Evolutionary conservation across 2,113 vertebrate genomes (phyloP).

Genomic region (Vombatus ursinus): DNA sequence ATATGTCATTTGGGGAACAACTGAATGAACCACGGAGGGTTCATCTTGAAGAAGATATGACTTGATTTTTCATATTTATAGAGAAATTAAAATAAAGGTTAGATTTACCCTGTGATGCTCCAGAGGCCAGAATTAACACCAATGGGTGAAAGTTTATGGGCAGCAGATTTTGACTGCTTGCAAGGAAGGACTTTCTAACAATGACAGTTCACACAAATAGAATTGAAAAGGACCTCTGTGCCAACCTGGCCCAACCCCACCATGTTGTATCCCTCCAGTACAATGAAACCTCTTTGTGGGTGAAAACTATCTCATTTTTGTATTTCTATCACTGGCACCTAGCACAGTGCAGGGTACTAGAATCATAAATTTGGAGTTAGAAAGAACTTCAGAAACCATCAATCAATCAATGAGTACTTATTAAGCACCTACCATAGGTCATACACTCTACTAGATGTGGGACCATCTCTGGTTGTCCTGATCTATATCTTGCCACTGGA

Average conservation of each 20-base stretch:
- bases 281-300: background rate
- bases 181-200: background rate
- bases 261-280: too few relatives aligned
- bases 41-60: background rate
- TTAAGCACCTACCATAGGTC: background rate
- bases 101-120: constrained; percentile 11
- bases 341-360: background rate
- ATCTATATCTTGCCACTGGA: too few relatives aligned
- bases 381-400: background rate
- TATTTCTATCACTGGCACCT: background rate
- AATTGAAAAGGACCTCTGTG: background rate
- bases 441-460: background rate
- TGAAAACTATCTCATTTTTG: background rate
- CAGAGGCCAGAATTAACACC: background rate
- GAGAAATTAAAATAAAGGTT: background rate
- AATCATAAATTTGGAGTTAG: background rate
- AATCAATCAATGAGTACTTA: background rate
- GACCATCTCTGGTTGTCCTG: too few relatives aligned
- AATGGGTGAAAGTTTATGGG: background rate
- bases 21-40: background rate
- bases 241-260: background rate
- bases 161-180: background rate
- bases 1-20: constrained; percentile 25
- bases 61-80: background rate
- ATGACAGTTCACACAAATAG: background rate